Base-by-base conservation (phyloP, 2,888 invertebrate species). In the Noctua comes region DNA sequence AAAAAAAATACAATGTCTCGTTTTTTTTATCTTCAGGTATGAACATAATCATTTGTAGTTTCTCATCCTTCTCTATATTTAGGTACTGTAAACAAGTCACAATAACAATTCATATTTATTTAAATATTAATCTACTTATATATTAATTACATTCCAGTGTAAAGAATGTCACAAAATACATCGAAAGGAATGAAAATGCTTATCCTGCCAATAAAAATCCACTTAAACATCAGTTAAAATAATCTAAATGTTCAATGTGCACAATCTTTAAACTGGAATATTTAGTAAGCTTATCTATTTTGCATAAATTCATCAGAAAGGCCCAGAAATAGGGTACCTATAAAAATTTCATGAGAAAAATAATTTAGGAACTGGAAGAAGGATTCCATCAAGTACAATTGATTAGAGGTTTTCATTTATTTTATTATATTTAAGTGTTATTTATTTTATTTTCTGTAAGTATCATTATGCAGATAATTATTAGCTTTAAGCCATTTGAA, bases 1-100 rank as follows among this genome's bases (percentile, higher is more conserved):
- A 46, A 82, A 84, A 76, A 82, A 83, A 66, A 73, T 80, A 70
- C 43, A 43, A 78, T 80, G 73, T 80, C 18, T 71, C 73, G 27
- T 76, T 54, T 43, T 27, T 75, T 59, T 43, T 27, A 40, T 31
- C 31, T 48, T 75, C 68, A 65, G 70, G 57, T 88, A 84, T 80
- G 76, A 88, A 87, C 77, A 88, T 85, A 83, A 82, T 65, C 71
- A 79, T 72, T 62, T 51, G 54, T 87, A 84, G 76, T 85, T 86
- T 79, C 11, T 66, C n/a, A 86, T 87, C 84, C 86, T 87, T 87
- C 88, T 86, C 57, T 70, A 62, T 43, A 59, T 54, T 69, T 59
- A 66, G 51, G n/a, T 76, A 68, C 40, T 76, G 62, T 73, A 79
- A 79, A 76, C 69, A 11, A 80, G n/a, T 13, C 7, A 68, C 64